Conservation (phyloP, 2,113 vertebrate genomes). For the Cebus imitator region DNA sequence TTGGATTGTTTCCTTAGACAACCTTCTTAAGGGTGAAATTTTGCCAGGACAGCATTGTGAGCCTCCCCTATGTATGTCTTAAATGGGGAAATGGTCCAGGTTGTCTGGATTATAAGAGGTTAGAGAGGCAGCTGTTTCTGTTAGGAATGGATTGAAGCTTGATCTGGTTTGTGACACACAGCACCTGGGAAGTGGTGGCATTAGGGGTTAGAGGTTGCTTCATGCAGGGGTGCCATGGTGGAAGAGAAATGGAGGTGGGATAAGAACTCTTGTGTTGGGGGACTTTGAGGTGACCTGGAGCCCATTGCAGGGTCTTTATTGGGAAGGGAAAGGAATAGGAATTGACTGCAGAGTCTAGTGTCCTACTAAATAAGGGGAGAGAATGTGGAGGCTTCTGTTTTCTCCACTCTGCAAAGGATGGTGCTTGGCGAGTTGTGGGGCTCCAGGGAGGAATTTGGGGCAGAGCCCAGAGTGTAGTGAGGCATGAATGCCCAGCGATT, state of each 20-base stretch:
- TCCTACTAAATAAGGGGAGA: neutral
- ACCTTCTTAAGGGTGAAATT: neutral
- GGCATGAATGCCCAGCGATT: neutral
- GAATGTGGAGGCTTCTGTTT: neutral
- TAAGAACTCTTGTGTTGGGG: neutral
- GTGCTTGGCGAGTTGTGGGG: neutral
- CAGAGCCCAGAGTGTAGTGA: slow-evolving; percentile 7
- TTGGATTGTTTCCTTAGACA: neutral
- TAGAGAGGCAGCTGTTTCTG: neutral
- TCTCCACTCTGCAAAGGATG: neutral
- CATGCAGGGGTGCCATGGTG: fast-evolving
- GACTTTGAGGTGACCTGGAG: neutral
- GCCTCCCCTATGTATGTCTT: neutral
- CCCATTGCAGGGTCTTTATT: neutral
- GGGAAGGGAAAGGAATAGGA: neutral
- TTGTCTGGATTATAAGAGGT: neutral
- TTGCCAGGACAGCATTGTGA: neutral
- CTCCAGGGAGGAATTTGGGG: slow-evolving; percentile 27
- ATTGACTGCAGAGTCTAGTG: neutral
- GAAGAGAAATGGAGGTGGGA: neutral
- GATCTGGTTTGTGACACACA: neutral
- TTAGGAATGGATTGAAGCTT: neutral
- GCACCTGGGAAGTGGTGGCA: neutral
- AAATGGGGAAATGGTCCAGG: neutral
- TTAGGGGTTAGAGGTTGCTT: neutral